Evolutionary conservation across 2,797 vertebrate genomes (phyloP).

Genomic region (Brachyalestes nurse): DNA sequence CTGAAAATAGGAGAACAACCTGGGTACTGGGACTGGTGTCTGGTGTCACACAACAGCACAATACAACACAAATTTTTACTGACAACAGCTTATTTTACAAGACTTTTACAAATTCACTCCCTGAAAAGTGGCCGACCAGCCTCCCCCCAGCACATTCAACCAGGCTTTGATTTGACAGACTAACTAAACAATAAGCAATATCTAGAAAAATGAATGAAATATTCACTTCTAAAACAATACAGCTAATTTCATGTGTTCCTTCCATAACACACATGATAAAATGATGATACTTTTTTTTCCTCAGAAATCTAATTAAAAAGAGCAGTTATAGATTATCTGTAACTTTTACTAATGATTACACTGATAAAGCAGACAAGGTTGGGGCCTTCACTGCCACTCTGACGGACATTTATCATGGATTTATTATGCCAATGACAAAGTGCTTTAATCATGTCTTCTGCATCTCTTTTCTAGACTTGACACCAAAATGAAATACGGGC

Average conservation of each 20-base stretch:
- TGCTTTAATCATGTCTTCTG: slow-evolving; percentile 43
- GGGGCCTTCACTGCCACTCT: neutral
- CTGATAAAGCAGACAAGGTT: slow-evolving; percentile 15
- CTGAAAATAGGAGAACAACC: no score
- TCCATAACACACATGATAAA: neutral
- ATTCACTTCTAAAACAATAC: neutral
- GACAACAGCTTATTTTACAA: no score
- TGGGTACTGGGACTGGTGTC: no score
- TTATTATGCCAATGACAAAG: slow-evolving; percentile 42
- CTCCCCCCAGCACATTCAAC: no score
- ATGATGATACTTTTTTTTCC: neutral
- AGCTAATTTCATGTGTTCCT: no score
- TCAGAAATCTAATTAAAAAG: slow-evolving; percentile 3
- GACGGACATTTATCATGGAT: slow-evolving; percentile 26
- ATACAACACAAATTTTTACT: no score
- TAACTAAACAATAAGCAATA: no score
- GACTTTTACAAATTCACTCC: no score
- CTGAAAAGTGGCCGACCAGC: no score
- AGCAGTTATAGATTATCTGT: neutral
- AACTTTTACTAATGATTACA: slow-evolving; percentile 19
- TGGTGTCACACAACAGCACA: no score
- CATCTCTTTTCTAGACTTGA: slow-evolving; percentile 38
- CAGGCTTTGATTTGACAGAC: no score
- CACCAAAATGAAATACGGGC: slow-evolving; percentile 26
- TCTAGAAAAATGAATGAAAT: no score